phyloP scores from a whole-genome alignment of 2,888 invertebrate species.

The Drosophila lacicola region DNA sequence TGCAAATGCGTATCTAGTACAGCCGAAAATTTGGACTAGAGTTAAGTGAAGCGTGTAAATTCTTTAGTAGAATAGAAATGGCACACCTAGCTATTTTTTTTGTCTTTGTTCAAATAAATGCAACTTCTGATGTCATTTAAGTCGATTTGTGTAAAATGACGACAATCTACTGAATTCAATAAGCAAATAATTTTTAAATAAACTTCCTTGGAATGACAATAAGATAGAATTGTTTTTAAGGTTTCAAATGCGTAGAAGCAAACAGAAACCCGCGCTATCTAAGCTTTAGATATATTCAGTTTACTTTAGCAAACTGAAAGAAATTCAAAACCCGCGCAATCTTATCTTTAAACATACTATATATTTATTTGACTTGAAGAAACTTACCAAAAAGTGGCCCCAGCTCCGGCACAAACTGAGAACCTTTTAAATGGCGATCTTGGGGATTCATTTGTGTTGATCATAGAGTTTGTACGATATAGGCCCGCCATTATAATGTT shows the following conservation, averaged over 20 bases:
- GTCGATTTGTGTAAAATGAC: conserved; percentile 2
- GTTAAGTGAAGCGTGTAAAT: conserved; percentile 56
- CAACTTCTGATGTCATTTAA: conserved; percentile 28
- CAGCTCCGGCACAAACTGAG: conserved; percentile 66
- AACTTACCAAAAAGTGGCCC: conserved; percentile 83
- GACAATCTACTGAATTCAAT: conserved; percentile 1
- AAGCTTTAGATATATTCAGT: too few relatives aligned
- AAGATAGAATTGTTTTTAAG: background rate
- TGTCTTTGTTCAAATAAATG: conserved; percentile 21
- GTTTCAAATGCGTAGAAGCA: too few relatives aligned
- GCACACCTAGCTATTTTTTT: conserved; percentile 34
- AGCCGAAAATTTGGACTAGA: conserved; percentile 37
- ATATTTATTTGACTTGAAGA: background rate
- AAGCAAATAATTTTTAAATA: background rate
- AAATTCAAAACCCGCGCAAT: background rate
- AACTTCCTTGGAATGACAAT: background rate
- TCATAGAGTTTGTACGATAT: conserved; percentile 80
- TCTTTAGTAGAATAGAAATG: conserved; percentile 16
- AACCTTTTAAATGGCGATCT: conserved; percentile 80
- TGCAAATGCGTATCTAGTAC: background rate
- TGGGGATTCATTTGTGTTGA: conserved; percentile 63
- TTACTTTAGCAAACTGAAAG: too few relatives aligned
- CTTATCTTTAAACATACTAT: background rate
- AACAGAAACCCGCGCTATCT: too few relatives aligned
- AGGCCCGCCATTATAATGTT: conserved; percentile 82